Evolutionary conservation across 2,113 vertebrate genomes (phyloP).

Genomic region (Cyanoramphus novaezelandiae): DNA sequence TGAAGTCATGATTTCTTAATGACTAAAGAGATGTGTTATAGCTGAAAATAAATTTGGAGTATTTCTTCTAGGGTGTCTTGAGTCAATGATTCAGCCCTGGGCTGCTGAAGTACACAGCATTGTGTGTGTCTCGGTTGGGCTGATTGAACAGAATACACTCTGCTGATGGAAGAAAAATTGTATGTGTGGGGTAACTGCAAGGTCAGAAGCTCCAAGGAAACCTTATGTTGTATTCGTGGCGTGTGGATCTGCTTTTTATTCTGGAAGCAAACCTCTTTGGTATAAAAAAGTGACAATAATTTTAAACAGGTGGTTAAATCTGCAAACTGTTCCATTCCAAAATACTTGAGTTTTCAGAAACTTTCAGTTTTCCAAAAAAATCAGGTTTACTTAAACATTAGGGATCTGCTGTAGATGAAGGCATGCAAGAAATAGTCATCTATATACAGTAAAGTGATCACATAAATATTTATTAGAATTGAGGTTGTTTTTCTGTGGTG

Average conservation of each 20-base stretch:
- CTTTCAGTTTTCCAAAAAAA: not conserved
- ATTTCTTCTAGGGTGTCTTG: not conserved
- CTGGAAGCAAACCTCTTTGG: not conserved
- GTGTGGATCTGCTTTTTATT: not conserved
- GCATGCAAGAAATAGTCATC: not conserved
- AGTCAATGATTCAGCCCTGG: not conserved
- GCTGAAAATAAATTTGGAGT: not conserved
- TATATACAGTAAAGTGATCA: not conserved
- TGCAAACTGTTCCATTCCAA: not conserved
- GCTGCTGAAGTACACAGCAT: not conserved
- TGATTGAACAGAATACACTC: not conserved
- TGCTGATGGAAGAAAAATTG: not conserved
- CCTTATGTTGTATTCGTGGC: not conserved
- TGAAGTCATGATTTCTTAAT: not conserved
- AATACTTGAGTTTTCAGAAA: not conserved
- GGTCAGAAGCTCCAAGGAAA: not conserved
- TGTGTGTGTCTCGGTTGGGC: accelerated
- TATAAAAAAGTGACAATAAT: not conserved
- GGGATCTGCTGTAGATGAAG: not conserved
- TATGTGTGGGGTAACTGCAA: not conserved
- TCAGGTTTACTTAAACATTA: not conserved
- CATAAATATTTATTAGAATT: not conserved
- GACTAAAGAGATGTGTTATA: not conserved
- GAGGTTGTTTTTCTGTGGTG: not conserved
- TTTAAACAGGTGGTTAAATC: not conserved